Conservation (phyloP, 1,140 invertebrate species). For the Mylabris phalerata region DNA sequence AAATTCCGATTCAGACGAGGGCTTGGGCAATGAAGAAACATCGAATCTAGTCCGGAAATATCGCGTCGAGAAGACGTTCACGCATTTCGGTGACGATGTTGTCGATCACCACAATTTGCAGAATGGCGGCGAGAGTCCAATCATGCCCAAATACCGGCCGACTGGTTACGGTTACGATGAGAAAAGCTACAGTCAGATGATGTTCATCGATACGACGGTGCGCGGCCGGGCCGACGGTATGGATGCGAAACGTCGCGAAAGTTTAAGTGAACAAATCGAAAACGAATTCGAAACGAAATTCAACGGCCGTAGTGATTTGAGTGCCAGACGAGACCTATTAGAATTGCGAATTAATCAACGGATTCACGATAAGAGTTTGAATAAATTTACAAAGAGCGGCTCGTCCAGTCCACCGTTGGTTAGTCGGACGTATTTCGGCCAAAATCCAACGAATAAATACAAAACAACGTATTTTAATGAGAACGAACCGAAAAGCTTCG, state of each 20-base stretch:
- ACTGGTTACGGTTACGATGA: constrained; percentile 26
- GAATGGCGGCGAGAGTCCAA: constrained; percentile 34
- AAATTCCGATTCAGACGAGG: constrained; percentile 67
- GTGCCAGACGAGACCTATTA: constrained; percentile 63
- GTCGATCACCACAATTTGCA: constrained; percentile 25
- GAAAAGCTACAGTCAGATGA: constrained; percentile 34
- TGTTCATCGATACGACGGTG: constrained; percentile 42
- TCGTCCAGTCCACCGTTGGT: constrained; percentile 37
- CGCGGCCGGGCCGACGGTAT: constrained; percentile 60
- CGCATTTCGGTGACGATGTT: constrained; percentile 30
- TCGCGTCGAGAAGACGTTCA: constrained; percentile 23
- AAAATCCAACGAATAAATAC: constrained; percentile 1
- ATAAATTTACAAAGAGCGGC: constrained; percentile 46
- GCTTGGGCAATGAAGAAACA: constrained; percentile 59
- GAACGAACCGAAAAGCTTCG: constrained; percentile 57
- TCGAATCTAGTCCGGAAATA: constrained; percentile 19
- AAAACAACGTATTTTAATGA: constrained; percentile 43
- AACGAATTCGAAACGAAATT: constrained; percentile 29
- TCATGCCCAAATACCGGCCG: constrained; percentile 33
- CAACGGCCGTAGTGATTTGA: constrained; percentile 52
- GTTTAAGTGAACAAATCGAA: constrained; percentile 38
- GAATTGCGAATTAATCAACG: constrained; percentile 62
- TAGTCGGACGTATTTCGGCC: constrained; percentile 19
- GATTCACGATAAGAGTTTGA: constrained; percentile 49
- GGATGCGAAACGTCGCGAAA: constrained; percentile 52